A percentile compares a stretch with the other conserved stretches of the same genome.
These are phyloP conservation scores for Regulus satrapa DNA, from an alignment of 2,113 vertebrate genomes.

Conservation along the genomic window DNA sequence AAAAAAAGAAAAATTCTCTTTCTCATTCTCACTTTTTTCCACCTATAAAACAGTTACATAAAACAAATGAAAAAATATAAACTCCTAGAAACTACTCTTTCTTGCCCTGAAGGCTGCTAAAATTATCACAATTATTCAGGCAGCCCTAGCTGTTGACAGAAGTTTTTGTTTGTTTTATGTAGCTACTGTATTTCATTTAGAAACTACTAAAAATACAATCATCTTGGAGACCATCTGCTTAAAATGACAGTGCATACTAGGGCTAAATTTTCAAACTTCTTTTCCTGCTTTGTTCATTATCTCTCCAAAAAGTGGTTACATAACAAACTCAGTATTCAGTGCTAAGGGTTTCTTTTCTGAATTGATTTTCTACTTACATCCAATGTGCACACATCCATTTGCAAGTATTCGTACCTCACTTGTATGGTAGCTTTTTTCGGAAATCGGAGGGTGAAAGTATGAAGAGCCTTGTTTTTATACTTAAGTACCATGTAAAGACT, in stretches of 20 bases:
- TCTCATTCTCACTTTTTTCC: not conserved
- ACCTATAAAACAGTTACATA: not conserved
- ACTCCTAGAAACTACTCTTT: not conserved
- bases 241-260: not conserved
- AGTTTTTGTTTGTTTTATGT: slow-evolving; percentile 44
- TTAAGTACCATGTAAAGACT: not conserved
- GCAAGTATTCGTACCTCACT: not conserved
- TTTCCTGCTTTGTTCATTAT: not conserved
- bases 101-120: not conserved
- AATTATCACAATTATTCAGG: not conserved
- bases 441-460: not conserved
- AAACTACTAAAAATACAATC: slow-evolving; percentile 43
- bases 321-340: not conserved
- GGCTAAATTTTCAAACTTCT: not conserved
- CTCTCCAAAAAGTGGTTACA: not conserved
- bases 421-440: not conserved
- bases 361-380: not conserved
- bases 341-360: not conserved
- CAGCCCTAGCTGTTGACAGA: slow-evolving; percentile 1
- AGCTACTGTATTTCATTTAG: slow-evolving; percentile 23
- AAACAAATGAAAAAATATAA: not conserved
- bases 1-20: not conserved
- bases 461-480: not conserved
- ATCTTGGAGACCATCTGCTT: slow-evolving; percentile 41
- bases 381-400: not conserved